Conservation (phyloP, 2,113 vertebrate species). For the Hippocampus comes region DNA sequence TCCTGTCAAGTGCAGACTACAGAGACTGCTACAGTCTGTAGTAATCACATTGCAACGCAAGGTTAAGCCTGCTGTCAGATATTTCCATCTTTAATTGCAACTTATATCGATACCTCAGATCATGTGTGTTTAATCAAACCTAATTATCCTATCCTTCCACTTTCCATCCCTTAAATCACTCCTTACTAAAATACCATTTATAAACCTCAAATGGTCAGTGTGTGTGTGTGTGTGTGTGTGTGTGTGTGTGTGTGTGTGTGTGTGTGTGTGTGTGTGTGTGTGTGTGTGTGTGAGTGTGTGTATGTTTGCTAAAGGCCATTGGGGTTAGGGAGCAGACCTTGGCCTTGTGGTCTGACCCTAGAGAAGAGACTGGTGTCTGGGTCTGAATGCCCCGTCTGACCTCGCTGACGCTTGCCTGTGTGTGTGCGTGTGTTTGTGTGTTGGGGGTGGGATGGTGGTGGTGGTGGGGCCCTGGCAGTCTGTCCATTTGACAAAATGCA, state of each 20-base stretch:
- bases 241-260: slow-evolving; percentile 36
- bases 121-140: slow-evolving; percentile 25
- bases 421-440: slow-evolving; percentile 28
- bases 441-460: slow-evolving; percentile 5
- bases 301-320: slow-evolving; percentile 32
- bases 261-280: slow-evolving; percentile 28
- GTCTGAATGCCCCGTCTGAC: slow-evolving; percentile 69
- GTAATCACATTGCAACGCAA: no score
- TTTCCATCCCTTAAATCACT: slow-evolving; percentile 10
- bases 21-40: no score
- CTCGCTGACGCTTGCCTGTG: slow-evolving; percentile 43
- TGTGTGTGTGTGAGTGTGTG: slow-evolving; percentile 25
- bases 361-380: slow-evolving; percentile 70
- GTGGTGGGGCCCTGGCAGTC: slow-evolving; percentile 4
- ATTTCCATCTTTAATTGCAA: not conserved
- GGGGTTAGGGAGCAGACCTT: slow-evolving; percentile 67
- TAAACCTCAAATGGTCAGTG: slow-evolving; percentile 49
- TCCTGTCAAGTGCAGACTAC: no score
- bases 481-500: slow-evolving; percentile 30
- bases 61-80: no score
- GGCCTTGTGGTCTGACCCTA: slow-evolving; percentile 71
- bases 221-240: slow-evolving; percentile 34
- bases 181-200: slow-evolving; percentile 3
- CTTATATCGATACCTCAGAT: not conserved
- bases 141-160: slow-evolving; percentile 37